Percentiles rank a stretch among this genome's conserved stretches.
Evolutionary conservation across 2,113 vertebrate genomes (phyloP).

Genomic region (Xyliphius kryptos): DNA sequence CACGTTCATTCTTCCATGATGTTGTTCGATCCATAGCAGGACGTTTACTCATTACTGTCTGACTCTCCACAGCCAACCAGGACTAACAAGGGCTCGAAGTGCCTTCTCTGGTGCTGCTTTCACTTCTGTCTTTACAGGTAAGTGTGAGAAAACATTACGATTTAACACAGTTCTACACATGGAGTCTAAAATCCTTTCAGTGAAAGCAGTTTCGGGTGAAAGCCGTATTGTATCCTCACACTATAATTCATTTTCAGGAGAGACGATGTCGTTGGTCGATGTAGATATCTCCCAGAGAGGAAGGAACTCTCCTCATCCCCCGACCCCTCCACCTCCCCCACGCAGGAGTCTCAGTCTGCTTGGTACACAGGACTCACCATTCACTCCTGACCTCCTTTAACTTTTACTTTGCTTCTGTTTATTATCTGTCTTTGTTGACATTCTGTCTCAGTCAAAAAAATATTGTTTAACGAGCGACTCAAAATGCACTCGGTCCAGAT

Average conservation of each 20-base stretch:
- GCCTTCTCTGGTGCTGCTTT: constrained; percentile 93
- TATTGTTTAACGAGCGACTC: too few species aligned
- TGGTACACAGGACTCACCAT: constrained; percentile 60
- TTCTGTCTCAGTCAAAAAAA: too few species aligned
- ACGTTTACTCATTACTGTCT: not conserved
- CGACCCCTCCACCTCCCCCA: constrained; percentile 88
- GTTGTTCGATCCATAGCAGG: too few species aligned
- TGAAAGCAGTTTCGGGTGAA: too few species aligned
- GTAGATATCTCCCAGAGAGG: constrained; percentile 91
- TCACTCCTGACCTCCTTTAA: constrained; percentile 13
- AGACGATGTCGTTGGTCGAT: constrained; percentile 91
- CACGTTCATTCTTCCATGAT: too few species aligned
- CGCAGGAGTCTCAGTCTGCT: constrained; percentile 92
- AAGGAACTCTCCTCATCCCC: constrained; percentile 81
- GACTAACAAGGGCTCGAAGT: constrained; percentile 94
- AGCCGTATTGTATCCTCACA: too few species aligned
- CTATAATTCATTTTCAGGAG: constrained; percentile 71
- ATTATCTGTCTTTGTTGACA: constrained; percentile 7
- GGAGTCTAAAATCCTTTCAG: too few species aligned
- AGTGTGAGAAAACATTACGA: constrained; percentile 47
- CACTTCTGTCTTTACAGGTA: constrained; percentile 89
- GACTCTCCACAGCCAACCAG: constrained; percentile 66
- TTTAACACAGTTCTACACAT: too few species aligned
- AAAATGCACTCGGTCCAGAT: too few species aligned
- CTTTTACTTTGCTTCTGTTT: constrained; percentile 9